These are phyloP conservation scores for Lonchura striata DNA, from an alignment of 2,113 vertebrate species.

Conservation along the genomic window DNA sequence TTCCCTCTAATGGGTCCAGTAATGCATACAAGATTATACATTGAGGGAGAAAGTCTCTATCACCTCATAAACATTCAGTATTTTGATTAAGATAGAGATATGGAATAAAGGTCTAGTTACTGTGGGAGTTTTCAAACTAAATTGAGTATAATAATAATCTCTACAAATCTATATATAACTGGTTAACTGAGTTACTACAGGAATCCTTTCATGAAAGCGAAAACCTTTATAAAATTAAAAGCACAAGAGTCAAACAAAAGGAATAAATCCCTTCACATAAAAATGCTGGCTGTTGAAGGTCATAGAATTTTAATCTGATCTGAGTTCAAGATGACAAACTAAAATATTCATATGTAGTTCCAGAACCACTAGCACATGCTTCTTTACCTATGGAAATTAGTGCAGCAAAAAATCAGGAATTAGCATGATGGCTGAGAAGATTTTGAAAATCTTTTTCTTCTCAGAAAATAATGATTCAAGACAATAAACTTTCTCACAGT, in stretches of 20 bases:
- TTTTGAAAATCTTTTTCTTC: neutral
- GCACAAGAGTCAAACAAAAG: neutral
- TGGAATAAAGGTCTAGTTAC: neutral
- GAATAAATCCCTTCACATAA: neutral
- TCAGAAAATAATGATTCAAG: neutral
- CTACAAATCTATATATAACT: neutral
- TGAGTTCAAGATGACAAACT: neutral
- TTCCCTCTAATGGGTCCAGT: neutral
- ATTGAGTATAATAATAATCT: neutral
- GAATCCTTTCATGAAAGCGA: neutral
- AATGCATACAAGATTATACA: neutral
- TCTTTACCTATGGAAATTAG: neutral
- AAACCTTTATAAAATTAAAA: neutral
- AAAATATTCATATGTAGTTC: neutral
- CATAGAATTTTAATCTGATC: neutral
- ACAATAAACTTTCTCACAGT: neutral
- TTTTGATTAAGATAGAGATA: neutral
- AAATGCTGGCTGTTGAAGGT: neutral
- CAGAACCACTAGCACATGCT: neutral
- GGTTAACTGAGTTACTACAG: neutral
- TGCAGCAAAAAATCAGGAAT: neutral
- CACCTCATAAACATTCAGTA: neutral
- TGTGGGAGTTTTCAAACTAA: neutral
- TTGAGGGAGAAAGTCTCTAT: neutral
- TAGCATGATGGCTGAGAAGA: neutral